Percentiles rank a stretch among this genome's conserved stretches.
phyloP scores from a whole-genome alignment of 2,113 vertebrate genomes.

The Atlantisia rogersi region DNA sequence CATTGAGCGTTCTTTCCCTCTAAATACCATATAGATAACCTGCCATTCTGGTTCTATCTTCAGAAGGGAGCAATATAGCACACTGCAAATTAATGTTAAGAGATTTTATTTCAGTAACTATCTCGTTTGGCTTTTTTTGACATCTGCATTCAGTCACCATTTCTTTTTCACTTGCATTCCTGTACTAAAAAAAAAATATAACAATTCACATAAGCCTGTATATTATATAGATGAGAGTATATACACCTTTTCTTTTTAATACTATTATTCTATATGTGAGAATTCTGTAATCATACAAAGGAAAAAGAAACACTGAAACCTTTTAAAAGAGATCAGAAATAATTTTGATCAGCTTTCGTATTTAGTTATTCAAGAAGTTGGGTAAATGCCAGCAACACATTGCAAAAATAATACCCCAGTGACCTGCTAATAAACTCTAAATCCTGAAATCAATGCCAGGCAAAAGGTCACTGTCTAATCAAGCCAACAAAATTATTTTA shows the following conservation, averaged over 20 bases:
- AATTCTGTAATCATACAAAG: neutral
- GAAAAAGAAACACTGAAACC: neutral
- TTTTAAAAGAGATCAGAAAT: neutral
- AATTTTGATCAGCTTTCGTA: neutral
- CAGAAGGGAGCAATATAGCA: neutral
- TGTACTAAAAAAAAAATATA: neutral
- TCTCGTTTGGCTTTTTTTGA: neutral
- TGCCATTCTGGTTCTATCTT: neutral
- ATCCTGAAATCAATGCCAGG: constrained; percentile 53
- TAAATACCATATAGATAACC: neutral
- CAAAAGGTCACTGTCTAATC: constrained; percentile 30
- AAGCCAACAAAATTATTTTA: constrained; percentile 21
- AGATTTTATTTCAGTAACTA: neutral
- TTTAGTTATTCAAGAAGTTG: neutral
- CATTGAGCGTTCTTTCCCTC: neutral
- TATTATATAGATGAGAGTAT: neutral
- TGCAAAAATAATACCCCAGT: neutral
- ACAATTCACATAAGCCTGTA: neutral
- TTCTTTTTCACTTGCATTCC: neutral
- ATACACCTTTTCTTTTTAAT: too few species aligned
- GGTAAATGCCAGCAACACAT: neutral
- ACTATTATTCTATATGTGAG: neutral
- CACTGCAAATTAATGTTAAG: neutral
- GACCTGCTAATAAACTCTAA: constrained; percentile 37
- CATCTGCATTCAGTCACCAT: neutral